Percentiles rank a stretch among this genome's conserved stretches.
Evolutionary conservation across 1,140 invertebrate species (phyloP).

Genomic region (Sarcophaga peregrina): DNA sequence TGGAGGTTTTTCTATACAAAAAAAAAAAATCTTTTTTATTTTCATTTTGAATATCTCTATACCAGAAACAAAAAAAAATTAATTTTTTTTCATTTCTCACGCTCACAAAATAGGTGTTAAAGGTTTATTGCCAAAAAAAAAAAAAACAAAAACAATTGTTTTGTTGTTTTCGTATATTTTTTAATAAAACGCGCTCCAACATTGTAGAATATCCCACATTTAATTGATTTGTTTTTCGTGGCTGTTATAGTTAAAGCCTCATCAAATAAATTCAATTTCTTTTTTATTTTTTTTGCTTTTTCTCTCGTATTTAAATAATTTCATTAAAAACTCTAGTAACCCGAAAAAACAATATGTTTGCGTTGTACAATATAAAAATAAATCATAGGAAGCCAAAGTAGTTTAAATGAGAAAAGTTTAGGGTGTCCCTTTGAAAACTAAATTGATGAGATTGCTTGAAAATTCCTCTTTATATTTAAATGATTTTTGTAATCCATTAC

Average conservation of each 20-base stretch:
- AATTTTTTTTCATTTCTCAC: not conserved
- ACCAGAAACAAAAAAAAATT: not conserved
- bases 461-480: no score
- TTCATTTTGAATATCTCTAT: not conserved
- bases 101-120: conserved; percentile 2
- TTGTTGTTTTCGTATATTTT: not conserved
- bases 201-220: not conserved
- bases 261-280: conserved; percentile 11
- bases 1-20: not conserved
- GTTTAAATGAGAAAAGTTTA: not conserved
- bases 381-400: not conserved
- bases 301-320: no score
- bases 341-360: not conserved
- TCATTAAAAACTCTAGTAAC: not conserved
- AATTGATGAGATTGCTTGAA: no score
- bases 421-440: not conserved
- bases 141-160: not conserved
- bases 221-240: not conserved
- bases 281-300: not conserved
- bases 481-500: no score
- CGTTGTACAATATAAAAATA: no score
- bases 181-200: no score
- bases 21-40: not conserved
- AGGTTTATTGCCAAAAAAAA: not conserved
- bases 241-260: not conserved